Evolutionary conservation across 2,113 vertebrate species (phyloP).

Genomic region (Entomyzon cyanotis): DNA sequence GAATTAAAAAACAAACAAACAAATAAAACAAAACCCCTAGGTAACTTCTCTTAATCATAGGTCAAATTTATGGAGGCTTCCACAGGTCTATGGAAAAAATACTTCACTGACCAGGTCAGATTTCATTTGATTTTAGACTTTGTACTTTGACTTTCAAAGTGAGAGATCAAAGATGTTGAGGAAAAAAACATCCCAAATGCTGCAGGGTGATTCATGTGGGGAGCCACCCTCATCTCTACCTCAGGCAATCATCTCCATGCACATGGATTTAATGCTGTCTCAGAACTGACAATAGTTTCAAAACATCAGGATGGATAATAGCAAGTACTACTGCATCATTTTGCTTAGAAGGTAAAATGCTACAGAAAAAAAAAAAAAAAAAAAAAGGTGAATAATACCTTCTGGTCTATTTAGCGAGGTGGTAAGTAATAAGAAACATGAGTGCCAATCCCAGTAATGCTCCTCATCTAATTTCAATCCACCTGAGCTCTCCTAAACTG

Average conservation of each 20-base stretch:
- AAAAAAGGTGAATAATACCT: background rate
- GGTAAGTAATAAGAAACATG: background rate
- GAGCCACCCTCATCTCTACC: background rate
- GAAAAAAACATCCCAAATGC: background rate
- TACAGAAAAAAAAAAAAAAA: background rate
- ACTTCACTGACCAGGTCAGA: conserved; percentile 43
- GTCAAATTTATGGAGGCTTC: conserved; percentile 25
- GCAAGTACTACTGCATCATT: background rate
- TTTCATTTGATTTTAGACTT: conserved; percentile 39
- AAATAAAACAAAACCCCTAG: background rate
- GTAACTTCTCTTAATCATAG: conserved; percentile 28
- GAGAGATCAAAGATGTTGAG: background rate
- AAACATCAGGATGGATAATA: background rate
- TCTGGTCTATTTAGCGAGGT: background rate
- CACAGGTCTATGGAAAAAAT: conserved; percentile 15
- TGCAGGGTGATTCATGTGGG: background rate
- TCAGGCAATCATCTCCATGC: background rate
- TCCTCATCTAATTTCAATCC: background rate
- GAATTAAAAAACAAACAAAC: background rate
- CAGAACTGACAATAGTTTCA: background rate
- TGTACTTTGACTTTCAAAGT: conserved; percentile 35
- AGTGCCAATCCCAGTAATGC: background rate
- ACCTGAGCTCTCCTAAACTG: background rate
- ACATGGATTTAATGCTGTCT: background rate
- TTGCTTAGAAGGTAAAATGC: background rate